Evolutionary conservation across 2,113 vertebrate species (phyloP).

Genomic region (Brachyhypopomus occidentalis): DNA sequence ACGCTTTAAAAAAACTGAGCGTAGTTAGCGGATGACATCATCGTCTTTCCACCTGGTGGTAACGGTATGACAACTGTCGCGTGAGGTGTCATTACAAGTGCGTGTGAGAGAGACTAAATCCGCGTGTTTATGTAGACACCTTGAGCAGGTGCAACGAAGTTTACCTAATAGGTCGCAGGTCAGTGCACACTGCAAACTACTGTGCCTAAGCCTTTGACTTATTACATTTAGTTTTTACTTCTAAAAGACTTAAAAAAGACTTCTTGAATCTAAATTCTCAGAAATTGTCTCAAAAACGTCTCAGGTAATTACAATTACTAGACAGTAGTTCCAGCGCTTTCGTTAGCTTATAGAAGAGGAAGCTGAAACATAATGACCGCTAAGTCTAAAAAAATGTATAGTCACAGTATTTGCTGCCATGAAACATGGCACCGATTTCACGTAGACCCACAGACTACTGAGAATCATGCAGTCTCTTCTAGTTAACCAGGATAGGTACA

Average conservation of each 20-base stretch:
- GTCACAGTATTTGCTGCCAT: slow-evolving; percentile 45
- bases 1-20: neutral
- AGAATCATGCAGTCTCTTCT: slow-evolving; percentile 36
- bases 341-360: neutral
- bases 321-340: neutral
- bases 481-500: slow-evolving; percentile 22
- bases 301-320: neutral
- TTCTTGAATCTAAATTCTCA: too few species aligned
- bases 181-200: neutral
- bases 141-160: slow-evolving; percentile 21
- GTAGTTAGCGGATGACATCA: slow-evolving; percentile 25
- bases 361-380: neutral
- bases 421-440: slow-evolving; percentile 45
- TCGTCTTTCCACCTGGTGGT: slow-evolving; percentile 16
- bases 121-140: neutral
- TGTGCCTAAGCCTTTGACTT: neutral
- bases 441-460: slow-evolving; percentile 43
- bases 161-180: slow-evolving; percentile 17
- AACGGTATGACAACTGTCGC: slow-evolving; percentile 12
- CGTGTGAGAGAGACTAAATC: slow-evolving; percentile 10
- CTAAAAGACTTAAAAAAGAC: too few species aligned
- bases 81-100: slow-evolving; percentile 4
- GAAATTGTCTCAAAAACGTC: too few species aligned
- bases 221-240: neutral
- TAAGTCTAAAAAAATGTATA: slow-evolving; percentile 15